A percentile compares a stretch with the other conserved stretches of the same genome.
Conservation (phyloP, 37 sponge, comb jelly and placozoan species). For the Crambe crambe region DNA sequence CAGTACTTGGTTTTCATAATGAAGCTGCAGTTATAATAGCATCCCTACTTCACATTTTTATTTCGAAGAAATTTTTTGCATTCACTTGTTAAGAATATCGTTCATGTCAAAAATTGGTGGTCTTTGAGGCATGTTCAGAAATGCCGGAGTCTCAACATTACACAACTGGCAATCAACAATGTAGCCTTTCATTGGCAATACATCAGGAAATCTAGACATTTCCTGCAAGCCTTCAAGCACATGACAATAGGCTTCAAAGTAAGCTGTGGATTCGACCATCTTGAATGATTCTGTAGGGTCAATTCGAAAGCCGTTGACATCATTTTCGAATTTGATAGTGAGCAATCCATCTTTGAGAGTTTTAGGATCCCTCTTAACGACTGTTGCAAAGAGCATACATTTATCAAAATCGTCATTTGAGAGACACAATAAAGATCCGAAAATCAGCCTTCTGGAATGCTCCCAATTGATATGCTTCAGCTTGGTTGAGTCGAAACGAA, state of each 20-base stretch:
- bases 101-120: not conserved
- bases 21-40: too few species aligned
- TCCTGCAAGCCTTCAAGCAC: conserved; percentile 60
- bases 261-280: conserved; percentile 84
- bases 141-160: conserved; percentile 30
- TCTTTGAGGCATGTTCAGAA: not conserved
- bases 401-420: conserved; percentile 58
- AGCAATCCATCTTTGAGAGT: conserved; percentile 52
- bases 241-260: conserved; percentile 91
- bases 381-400: conserved; percentile 58
- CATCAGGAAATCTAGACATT: conserved; percentile 16
- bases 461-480: conserved; percentile 76
- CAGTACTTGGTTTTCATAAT: too few species aligned
- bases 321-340: conserved; percentile 70
- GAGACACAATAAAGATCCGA: conserved; percentile 85
- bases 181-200: conserved; percentile 61
- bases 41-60: too few species aligned
- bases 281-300: conserved; percentile 21
- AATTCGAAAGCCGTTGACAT: conserved; percentile 36
- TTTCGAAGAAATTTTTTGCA: too few species aligned
- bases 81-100: conserved; percentile 5
- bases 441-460: conserved; percentile 75
- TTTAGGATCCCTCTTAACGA: conserved; percentile 57
- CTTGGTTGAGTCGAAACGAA: conserved; percentile 53
- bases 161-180: conserved; percentile 44